Evolutionary conservation across 2,888 invertebrate species (phyloP).

Genomic region (Lissonota sp.): DNA sequence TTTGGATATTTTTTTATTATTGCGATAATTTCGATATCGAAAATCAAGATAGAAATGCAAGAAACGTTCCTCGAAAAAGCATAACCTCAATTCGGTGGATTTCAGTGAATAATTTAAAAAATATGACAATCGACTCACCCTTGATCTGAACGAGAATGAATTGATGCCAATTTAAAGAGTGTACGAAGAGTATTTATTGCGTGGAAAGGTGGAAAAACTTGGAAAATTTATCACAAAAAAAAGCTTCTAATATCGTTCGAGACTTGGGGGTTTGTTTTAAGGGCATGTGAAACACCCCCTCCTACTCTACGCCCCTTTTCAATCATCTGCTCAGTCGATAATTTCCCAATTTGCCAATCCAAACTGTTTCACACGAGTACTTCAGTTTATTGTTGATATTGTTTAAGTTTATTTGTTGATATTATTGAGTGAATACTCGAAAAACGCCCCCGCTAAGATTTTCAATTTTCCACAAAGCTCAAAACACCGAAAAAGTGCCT

Average conservation of each 20-base stretch:
- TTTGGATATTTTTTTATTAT: neutral
- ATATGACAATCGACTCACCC: constrained; percentile 34
- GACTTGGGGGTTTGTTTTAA: constrained; percentile 40
- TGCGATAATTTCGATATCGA: neutral
- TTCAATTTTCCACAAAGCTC: too few species aligned
- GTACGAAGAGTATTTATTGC: neutral
- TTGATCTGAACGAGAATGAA: neutral
- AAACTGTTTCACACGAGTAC: too few species aligned
- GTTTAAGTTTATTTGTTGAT: too few species aligned
- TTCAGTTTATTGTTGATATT: too few species aligned
- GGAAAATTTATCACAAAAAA: neutral
- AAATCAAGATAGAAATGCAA: neutral
- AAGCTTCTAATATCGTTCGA: neutral
- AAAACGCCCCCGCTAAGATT: too few species aligned
- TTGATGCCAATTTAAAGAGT: neutral
- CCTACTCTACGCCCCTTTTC: too few species aligned
- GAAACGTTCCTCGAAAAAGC: constrained; percentile 1
- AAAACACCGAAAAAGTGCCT: too few species aligned
- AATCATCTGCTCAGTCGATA: too few species aligned
- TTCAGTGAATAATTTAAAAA: constrained; percentile 18
- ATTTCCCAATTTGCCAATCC: too few species aligned
- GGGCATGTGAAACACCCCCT: neutral
- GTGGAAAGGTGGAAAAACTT: neutral
- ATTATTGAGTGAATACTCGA: too few species aligned
- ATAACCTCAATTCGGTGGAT: constrained; percentile 45